Percentiles rank a stretch among this genome's conserved stretches.
Evolutionary conservation across 1,140 invertebrate species (phyloP).

Genomic region (Drosophila grimshawi): DNA sequence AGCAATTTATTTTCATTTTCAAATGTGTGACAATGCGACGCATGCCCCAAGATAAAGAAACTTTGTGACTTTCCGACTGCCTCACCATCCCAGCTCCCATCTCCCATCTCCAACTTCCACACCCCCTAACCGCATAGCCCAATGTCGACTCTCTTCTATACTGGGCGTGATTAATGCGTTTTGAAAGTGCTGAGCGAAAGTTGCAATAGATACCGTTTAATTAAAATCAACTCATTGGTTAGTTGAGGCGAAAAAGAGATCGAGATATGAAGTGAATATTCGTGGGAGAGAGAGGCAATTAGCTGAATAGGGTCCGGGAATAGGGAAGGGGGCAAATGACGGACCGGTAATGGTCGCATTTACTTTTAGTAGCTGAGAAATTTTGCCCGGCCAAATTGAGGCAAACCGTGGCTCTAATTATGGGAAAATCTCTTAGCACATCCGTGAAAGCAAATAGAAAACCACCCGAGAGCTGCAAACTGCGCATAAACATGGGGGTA

Average conservation of each 20-base stretch:
- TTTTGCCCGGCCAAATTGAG: conserved; percentile 64
- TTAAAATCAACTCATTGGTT: conserved; percentile 62
- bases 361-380: conserved; percentile 75
- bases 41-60: conserved; percentile 67
- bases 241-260: not conserved
- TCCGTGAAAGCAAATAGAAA: conserved; percentile 68
- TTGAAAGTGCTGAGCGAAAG: conserved; percentile 63
- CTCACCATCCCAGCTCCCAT: too few relatives aligned
- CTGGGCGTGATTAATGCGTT: conserved; percentile 61
- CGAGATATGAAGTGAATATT: not conserved
- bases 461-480: conserved; percentile 14
- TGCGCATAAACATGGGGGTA: conserved; percentile 1
- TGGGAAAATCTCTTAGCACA: conserved; percentile 75
- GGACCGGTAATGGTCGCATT: conserved; percentile 74
- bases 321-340: conserved; percentile 50
- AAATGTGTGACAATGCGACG: conserved; percentile 80
- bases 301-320: not conserved
- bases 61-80: conserved; percentile 10
- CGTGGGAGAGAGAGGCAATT: conserved; percentile 6
- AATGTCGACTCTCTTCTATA: not conserved
- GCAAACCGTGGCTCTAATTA: conserved; percentile 68
- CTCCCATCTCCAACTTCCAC: not conserved
- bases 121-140: not conserved
- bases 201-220: conserved; percentile 55
- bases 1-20: conserved; percentile 78